phyloP scores from a whole-genome alignment of 2,797 vertebrate genomes.

The Brachyalestes nurse region DNA sequence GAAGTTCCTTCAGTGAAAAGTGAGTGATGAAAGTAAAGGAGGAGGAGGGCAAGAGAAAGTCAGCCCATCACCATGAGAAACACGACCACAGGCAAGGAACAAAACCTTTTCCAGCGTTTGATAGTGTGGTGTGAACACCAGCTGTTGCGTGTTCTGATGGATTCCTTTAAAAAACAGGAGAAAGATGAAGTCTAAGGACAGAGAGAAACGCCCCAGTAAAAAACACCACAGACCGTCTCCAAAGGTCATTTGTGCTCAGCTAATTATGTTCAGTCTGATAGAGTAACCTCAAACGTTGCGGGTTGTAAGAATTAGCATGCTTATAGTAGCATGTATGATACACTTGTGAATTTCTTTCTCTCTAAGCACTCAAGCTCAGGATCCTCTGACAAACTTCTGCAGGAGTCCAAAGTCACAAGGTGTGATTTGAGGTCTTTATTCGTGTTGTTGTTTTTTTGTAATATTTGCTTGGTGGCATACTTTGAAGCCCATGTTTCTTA shows the following conservation, averaged over 20 bases:
- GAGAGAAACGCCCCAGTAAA: constrained; percentile 23
- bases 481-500: constrained; percentile 9
- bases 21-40: constrained; percentile 50
- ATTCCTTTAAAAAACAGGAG: constrained; percentile 20
- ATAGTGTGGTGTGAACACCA: neutral
- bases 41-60: constrained; percentile 39
- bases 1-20: neutral
- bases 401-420: constrained; percentile 57
- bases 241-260: constrained; percentile 36
- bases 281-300: too few species aligned
- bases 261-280: too few species aligned
- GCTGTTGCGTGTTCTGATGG: neutral
- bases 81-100: constrained; percentile 18
- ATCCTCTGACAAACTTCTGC: constrained; percentile 40
- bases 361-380: constrained; percentile 18
- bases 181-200: constrained; percentile 29
- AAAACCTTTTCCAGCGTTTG: neutral
- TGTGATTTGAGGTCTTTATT: constrained; percentile 21
- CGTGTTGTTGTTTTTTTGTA: neutral
- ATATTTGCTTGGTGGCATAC: neutral
- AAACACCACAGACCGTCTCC: constrained; percentile 30
- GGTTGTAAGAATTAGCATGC: too few species aligned
- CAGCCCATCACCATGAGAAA: neutral
- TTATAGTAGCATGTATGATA: neutral
- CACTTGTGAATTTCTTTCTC: neutral